Evolutionary conservation across 2,113 vertebrate species (phyloP), one percentile per base, ranked within the genome.

Genomic region (Argyrosomus japonicus): DNA sequence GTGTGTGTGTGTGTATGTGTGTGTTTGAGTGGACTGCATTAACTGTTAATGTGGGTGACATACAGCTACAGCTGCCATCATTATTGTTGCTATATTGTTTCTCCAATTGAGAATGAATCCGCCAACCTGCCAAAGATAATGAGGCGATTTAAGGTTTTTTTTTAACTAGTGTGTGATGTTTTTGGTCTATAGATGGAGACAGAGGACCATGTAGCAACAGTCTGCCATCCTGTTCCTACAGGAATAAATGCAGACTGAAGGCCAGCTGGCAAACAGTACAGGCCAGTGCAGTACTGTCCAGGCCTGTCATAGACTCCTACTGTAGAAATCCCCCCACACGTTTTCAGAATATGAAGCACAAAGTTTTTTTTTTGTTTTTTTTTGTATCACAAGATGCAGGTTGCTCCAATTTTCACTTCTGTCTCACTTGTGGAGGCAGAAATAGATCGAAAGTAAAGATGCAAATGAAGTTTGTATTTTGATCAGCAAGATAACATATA

Each of bases 121-220:
- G n/a, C 27, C 29, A 36, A 3, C 3, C 13, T 17, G 14, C 29
- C 7, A 58, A 48, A 70, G n/a, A 54, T 9, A 12, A 72, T 19
- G 1, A 11, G 3, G 17, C 36, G 60, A 27, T 50, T 29, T 1
- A 53, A 14, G 25, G 43, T 36, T 40, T 29, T 53, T n/a, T 32
- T 32, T 32, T 5, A 62, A 36, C 36, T 43, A 10, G 19, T 32
- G 18, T 56, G 63, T 45, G 25, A 75, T 54, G 40, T 29, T 45
- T 82, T 56, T 68, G 80, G 86, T 86, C 91, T 79, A 57, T 89
- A 94, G 93, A 86, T 88, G 92, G 92, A 91, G 93, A 89, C 89
- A 91, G 70, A 94, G 91, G 40, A 71, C 88, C 40, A 47, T 45
- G 29, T 64, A 51, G 75, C 72, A 87, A 47, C 60, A 73, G 61